Conservation (phyloP, 2,888 invertebrate genomes). For the Drosophila parthenogenetica region DNA sequence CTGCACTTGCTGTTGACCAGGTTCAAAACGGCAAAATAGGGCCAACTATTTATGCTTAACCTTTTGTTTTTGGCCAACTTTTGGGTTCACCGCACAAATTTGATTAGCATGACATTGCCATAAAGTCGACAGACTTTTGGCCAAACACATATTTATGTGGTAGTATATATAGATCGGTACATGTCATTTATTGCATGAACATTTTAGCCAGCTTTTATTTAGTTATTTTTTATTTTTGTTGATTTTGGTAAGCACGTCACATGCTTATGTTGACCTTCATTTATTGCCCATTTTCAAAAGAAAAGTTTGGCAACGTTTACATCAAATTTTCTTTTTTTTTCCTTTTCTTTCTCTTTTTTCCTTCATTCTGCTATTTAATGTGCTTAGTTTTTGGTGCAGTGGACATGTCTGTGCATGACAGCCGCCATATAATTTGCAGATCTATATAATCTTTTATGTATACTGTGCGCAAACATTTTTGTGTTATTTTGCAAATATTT, state of each 20-base stretch:
- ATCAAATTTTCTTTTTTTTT: constrained; percentile 14
- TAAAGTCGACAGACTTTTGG: constrained; percentile 30
- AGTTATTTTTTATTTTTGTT: too few species aligned
- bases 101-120: constrained; percentile 47
- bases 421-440: constrained; percentile 3
- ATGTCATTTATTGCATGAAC: constrained; percentile 39
- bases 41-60: constrained; percentile 39
- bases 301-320: constrained; percentile 56
- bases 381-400: constrained; percentile 40
- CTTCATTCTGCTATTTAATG: constrained; percentile 36
- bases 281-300: constrained; percentile 64
- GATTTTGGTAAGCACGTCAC: constrained; percentile 34
- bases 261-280: constrained; percentile 66
- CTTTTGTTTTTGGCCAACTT: constrained; percentile 24
- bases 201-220: constrained; percentile 24
- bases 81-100: constrained; percentile 51
- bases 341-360: constrained; percentile 2
- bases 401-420: constrained; percentile 28
- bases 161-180: constrained; percentile 3
- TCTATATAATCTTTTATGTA: background rate
- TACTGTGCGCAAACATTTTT: too few species aligned
- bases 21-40: background rate
- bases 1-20: background rate
- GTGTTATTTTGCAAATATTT: background rate
- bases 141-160: constrained; percentile 11